A percentile compares a stretch with the other conserved stretches of the same genome.
Conservation (phyloP, 2,113 vertebrate genomes). For the Ptilonorhynchus violaceus region DNA sequence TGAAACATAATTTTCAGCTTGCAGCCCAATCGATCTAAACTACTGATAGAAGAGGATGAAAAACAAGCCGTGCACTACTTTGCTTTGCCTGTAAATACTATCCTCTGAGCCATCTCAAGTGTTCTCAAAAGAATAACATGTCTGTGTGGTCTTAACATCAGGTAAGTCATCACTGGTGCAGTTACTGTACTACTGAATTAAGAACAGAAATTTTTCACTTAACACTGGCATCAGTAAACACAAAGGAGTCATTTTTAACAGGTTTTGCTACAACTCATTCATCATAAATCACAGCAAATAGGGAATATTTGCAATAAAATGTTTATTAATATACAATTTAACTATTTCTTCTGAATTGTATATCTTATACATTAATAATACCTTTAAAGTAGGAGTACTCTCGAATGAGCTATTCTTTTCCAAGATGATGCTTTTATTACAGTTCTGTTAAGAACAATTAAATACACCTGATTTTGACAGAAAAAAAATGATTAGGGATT, state of each 20-base stretch:
- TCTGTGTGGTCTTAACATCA: not conserved
- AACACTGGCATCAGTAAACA: not conserved
- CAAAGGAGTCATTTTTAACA: not conserved
- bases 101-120: not conserved
- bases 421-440: not conserved
- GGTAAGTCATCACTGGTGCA: not conserved
- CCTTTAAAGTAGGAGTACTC: not conserved
- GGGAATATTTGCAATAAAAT: not conserved
- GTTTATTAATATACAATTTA: not conserved
- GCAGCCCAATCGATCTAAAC: not conserved
- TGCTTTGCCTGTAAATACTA: not conserved
- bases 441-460: not conserved
- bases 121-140: not conserved
- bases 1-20: not conserved
- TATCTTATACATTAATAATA: not conserved
- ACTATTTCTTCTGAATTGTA: not conserved
- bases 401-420: not conserved
- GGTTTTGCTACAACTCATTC: not conserved
- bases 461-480: not conserved
- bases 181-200: not conserved
- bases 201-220: not conserved
- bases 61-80: not conserved
- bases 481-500: not conserved
- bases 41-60: not conserved
- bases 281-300: not conserved